A percentile compares a stretch with the other conserved stretches of the same genome.
Evolutionary conservation across 2,888 invertebrate genomes (phyloP).

Genomic region (Alitta virens): DNA sequence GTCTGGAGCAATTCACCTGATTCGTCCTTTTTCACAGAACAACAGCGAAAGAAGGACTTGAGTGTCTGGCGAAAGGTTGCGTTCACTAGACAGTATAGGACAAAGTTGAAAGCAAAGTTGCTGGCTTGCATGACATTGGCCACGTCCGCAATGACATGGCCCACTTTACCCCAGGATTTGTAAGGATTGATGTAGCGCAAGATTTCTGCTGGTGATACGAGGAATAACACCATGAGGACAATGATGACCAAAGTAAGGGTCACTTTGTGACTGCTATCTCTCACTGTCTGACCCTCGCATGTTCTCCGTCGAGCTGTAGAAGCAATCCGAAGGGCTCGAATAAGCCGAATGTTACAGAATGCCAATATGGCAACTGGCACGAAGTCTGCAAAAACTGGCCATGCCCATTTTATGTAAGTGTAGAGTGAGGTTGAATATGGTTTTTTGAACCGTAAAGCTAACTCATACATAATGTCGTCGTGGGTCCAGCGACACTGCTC

Average conservation of each 20-base stretch:
- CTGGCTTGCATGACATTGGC: constrained; percentile 21
- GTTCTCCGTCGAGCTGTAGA: constrained; percentile 38
- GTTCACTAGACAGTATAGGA: constrained; percentile 75
- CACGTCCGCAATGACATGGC: constrained; percentile 16
- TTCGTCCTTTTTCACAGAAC: not conserved
- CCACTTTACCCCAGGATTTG: constrained; percentile 21
- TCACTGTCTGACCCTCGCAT: constrained; percentile 32
- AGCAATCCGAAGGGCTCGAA: constrained; percentile 43
- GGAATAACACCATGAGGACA: constrained; percentile 46
- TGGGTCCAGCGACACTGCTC: not conserved
- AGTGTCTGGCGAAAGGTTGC: constrained; percentile 71
- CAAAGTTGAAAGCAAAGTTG: constrained; percentile 75
- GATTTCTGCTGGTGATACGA: constrained; percentile 49
- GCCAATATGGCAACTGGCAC: constrained; percentile 43
- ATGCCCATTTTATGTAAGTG: constrained; percentile 29
- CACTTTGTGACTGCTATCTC: constrained; percentile 39
- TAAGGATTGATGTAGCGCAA: constrained; percentile 24
- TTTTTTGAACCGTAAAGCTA: not conserved
- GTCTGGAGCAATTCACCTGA: not conserved
- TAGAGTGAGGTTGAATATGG: not conserved
- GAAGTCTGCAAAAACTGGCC: constrained; percentile 47
- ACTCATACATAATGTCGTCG: constrained; percentile 7
- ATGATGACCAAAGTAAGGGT: constrained; percentile 49
- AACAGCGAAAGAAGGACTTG: constrained; percentile 7
- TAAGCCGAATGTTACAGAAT: constrained; percentile 45